Evolutionary conservation across 2,113 vertebrate genomes (phyloP).

Genomic region (Siniperca knerii): DNA sequence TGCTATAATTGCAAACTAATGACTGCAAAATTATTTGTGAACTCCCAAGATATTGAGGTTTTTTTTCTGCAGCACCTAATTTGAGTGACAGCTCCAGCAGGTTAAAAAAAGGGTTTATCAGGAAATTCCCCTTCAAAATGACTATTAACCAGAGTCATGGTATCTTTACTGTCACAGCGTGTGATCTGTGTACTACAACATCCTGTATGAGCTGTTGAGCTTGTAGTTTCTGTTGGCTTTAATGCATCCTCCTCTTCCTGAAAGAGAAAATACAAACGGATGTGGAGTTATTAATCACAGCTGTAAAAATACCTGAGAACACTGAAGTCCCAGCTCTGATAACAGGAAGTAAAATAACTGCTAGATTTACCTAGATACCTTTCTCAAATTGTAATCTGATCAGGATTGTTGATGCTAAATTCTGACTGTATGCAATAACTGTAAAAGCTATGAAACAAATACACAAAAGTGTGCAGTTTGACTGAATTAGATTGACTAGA

Average conservation of each 20-base stretch:
- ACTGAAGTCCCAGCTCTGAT: slow-evolving; percentile 7
- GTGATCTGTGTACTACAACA: slow-evolving; percentile 65
- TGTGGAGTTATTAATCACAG: slow-evolving; percentile 32
- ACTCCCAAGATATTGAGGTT: slow-evolving; percentile 46
- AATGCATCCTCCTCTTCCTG: slow-evolving; percentile 41
- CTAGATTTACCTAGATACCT: neutral
- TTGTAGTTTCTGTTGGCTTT: slow-evolving; percentile 5
- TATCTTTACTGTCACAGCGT: slow-evolving; percentile 53
- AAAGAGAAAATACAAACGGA: slow-evolving; percentile 7
- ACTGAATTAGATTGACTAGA: neutral
- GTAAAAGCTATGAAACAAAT: neutral
- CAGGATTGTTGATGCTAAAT: neutral
- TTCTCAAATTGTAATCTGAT: neutral
- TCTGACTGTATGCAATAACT: neutral
- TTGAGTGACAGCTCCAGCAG: slow-evolving; percentile 54
- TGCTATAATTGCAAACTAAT: slow-evolving; percentile 80
- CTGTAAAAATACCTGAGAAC: slow-evolving; percentile 54
- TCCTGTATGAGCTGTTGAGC: slow-evolving; percentile 54
- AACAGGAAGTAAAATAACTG: slow-evolving; percentile 27
- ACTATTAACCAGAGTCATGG: slow-evolving; percentile 53
- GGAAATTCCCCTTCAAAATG: slow-evolving; percentile 45
- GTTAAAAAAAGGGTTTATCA: slow-evolving; percentile 40
- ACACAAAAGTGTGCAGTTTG: neutral
- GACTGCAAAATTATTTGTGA: slow-evolving; percentile 71
- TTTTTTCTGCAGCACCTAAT: slow-evolving; percentile 36